Conservation (phyloP, 2,888 invertebrate species). For the Eristalinus sepulchralis region DNA sequence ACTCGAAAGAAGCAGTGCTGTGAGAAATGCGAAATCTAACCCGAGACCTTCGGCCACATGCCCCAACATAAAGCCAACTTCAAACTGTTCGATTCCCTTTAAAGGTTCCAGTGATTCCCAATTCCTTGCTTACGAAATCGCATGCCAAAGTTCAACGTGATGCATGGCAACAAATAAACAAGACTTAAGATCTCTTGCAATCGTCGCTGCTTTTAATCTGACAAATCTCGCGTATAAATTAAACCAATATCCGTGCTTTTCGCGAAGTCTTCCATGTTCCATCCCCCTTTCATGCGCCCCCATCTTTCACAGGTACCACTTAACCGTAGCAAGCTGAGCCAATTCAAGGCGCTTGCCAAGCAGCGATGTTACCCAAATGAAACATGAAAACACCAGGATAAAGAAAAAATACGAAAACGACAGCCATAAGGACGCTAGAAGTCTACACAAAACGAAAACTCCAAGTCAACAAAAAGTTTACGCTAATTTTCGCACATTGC, state of each 20-base stretch:
- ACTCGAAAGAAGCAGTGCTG: too few species aligned
- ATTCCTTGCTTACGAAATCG: too few species aligned
- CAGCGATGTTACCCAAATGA: not conserved
- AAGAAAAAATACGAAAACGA: not conserved
- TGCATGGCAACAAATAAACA: not conserved
- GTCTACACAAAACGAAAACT: conserved; percentile 21
- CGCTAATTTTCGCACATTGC: conserved; percentile 50
- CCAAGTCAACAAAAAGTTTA: conserved; percentile 30
- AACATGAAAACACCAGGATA: not conserved
- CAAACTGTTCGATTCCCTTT: too few species aligned
- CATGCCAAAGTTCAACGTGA: too few species aligned
- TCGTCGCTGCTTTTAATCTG: not conserved
- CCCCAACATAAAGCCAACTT: too few species aligned
- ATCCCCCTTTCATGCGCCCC: not conserved
- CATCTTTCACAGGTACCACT: conserved; percentile 4
- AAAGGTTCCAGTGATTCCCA: too few species aligned
- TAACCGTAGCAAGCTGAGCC: conserved; percentile 17
- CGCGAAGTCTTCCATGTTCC: not conserved
- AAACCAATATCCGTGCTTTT: not conserved
- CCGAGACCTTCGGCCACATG: too few species aligned
- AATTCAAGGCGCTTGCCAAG: conserved; percentile 7
- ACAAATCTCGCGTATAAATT: not conserved
- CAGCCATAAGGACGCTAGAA: not conserved
- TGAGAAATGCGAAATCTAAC: too few species aligned
- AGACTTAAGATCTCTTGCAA: not conserved